Percentiles rank a stretch among this genome's conserved stretches.
These are phyloP conservation scores for Corythoichthys haematopterus DNA, from an alignment of 2,113 vertebrate species.

Conservation along the genomic window DNA sequence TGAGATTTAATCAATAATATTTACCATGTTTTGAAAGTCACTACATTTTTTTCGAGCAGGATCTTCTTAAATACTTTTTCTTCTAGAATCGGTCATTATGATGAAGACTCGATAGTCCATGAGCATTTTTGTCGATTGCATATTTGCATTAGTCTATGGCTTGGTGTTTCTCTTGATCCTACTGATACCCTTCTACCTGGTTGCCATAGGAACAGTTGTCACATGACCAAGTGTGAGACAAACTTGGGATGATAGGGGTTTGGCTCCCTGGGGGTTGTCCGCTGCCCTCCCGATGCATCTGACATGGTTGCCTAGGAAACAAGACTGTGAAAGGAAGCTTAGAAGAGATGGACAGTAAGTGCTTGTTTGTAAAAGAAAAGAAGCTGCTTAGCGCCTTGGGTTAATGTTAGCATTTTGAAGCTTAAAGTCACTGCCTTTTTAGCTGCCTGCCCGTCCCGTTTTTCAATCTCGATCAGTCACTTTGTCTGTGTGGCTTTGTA, in stretches of 20 bases:
- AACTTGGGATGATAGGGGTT: conserved; percentile 73
- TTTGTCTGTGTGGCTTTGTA: neutral
- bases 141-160: conserved; percentile 46
- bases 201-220: conserved; percentile 78
- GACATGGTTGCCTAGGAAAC: conserved; percentile 79
- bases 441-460: conserved; percentile 5
- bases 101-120: conserved; percentile 38
- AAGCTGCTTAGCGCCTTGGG: conserved; percentile 45
- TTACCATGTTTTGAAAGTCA: neutral
- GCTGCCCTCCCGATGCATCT: conserved; percentile 73
- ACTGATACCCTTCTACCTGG: conserved; percentile 72
- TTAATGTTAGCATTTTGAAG: conserved; percentile 43
- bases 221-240: conserved; percentile 73
- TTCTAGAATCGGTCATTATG: conserved; percentile 5
- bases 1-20: neutral
- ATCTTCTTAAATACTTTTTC: neutral
- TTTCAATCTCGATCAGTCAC: neutral
- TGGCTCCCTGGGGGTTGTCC: conserved; percentile 70
- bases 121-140: conserved; percentile 47
- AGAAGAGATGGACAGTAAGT: conserved; percentile 58
- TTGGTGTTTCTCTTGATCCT: conserved; percentile 57
- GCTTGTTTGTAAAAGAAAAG: conserved; percentile 72
- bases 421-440: conserved; percentile 9
- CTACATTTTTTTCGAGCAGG: neutral
- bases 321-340: conserved; percentile 71